These are phyloP conservation scores for Ganaspis brasiliensis DNA, from an alignment of 2,888 invertebrate species.

Conservation along the genomic window DNA sequence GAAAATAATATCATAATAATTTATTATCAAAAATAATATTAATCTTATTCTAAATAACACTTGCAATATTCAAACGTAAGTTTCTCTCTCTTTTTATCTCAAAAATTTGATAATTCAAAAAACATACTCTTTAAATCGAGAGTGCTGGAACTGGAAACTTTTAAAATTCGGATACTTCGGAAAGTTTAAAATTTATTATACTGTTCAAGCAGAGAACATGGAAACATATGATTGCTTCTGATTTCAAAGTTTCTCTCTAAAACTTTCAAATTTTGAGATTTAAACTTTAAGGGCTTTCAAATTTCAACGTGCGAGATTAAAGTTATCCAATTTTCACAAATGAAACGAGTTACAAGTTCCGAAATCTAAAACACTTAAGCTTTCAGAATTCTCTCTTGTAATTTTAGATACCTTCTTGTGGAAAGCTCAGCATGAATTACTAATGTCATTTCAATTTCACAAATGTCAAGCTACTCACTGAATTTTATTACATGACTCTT, in stretches of 20 bases:
- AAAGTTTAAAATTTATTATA: neutral
- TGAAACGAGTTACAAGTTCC: neutral
- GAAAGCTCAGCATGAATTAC: conserved; percentile 4
- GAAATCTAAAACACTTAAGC: neutral
- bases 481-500: neutral
- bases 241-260: conserved; percentile 14
- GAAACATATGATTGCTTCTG: conserved; percentile 2
- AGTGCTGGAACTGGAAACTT: neutral
- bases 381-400: conserved; percentile 1
- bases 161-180: neutral
- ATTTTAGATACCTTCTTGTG: neutral
- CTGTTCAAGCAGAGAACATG: neutral
- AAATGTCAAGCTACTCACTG: neutral
- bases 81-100: too few species aligned
- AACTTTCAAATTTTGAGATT: neutral
- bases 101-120: too few species aligned
- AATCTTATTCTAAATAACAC: too few species aligned
- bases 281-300: conserved; percentile 3
- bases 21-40: too few species aligned
- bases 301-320: conserved; percentile 11
- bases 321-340: conserved; percentile 9
- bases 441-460: conserved; percentile 5
- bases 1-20: too few species aligned
- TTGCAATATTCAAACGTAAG: too few species aligned
- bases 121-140: neutral